These are phyloP conservation scores for Pteria penguin DNA, from an alignment of 2,888 invertebrate species.

Conservation along the genomic window DNA sequence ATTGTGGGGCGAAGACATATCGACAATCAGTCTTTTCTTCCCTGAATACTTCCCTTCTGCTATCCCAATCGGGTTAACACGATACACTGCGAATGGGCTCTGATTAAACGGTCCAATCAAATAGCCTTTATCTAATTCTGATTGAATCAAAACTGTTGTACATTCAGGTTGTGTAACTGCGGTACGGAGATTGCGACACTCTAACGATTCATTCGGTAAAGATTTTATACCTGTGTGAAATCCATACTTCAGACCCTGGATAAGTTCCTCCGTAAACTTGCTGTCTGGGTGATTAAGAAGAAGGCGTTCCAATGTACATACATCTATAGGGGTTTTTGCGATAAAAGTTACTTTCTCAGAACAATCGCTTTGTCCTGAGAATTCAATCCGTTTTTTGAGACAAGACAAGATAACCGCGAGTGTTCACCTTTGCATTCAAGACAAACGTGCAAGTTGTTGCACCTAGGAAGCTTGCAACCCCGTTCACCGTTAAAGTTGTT, in stretches of 20 bases:
- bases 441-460: slow-evolving; percentile 21
- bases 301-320: neutral
- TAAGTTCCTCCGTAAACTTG: slow-evolving; percentile 2
- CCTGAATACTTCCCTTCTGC: slow-evolving; percentile 27
- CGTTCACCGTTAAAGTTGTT: slow-evolving; percentile 19
- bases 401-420: neutral
- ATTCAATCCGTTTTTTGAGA: slow-evolving; percentile 20
- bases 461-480: neutral
- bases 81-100: slow-evolving; percentile 3
- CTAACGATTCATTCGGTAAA: neutral
- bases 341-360: neutral
- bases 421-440: slow-evolving; percentile 14
- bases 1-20: slow-evolving; percentile 18
- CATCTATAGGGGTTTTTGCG: slow-evolving; percentile 5
- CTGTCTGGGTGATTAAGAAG: slow-evolving; percentile 16
- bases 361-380: neutral
- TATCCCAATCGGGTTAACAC: slow-evolving; percentile 25
- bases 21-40: slow-evolving; percentile 20
- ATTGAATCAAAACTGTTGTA: neutral
- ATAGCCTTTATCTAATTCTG: slow-evolving; percentile 14
- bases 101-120: slow-evolving; percentile 5
- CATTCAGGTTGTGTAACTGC: neutral
- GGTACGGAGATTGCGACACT: slow-evolving; percentile 4
- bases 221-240: slow-evolving; percentile 13
- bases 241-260: slow-evolving; percentile 9